Evolutionary conservation across 53 echinoderm and acorn worm genomes (phyloP).

Genomic region (Glandiceps talaboti): DNA sequence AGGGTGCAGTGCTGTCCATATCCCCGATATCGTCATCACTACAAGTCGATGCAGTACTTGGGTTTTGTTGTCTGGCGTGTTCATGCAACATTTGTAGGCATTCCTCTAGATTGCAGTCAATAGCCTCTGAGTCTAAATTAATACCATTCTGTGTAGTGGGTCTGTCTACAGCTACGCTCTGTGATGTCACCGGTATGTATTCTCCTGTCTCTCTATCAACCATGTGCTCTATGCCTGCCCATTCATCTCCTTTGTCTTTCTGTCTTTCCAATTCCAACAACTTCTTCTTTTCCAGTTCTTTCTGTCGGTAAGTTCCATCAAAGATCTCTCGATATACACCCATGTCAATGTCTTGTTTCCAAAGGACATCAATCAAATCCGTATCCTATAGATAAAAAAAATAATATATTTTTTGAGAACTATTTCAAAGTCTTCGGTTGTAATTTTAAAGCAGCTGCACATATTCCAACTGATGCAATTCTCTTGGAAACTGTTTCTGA

Average conservation of each 20-base stretch:
- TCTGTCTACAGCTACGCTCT: background rate
- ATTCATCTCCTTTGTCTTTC: conserved; percentile 20
- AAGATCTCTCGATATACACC: conserved; percentile 36
- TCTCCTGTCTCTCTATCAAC: conserved; percentile 97
- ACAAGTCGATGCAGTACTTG: conserved; percentile 3
- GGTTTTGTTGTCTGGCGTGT: conserved; percentile 8
- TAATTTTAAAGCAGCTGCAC: no score
- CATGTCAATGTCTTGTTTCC: conserved; percentile 98
- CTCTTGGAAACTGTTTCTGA: no score
- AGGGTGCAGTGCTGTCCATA: background rate
- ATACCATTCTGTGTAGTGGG: background rate
- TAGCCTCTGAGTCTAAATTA: background rate
- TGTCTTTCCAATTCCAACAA: conserved; percentile 31
- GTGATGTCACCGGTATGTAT: conserved; percentile 27
- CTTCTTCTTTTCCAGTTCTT: conserved; percentile 64
- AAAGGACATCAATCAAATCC: conserved; percentile 79
- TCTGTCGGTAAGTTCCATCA: conserved; percentile 59
- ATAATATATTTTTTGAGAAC: no score
- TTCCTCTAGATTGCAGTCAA: conserved; percentile 37
- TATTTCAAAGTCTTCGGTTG: no score
- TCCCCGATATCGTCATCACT: background rate
- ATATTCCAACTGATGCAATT: no score
- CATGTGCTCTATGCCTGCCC: conserved; percentile 55
- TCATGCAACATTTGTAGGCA: conserved; percentile 54
- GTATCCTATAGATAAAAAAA: conserved; percentile 93